Percentiles rank a stretch among this genome's conserved stretches.
These are phyloP conservation scores for Callimorpha dominula DNA, from an alignment of 2,888 invertebrate species.

Conservation along the genomic window DNA sequence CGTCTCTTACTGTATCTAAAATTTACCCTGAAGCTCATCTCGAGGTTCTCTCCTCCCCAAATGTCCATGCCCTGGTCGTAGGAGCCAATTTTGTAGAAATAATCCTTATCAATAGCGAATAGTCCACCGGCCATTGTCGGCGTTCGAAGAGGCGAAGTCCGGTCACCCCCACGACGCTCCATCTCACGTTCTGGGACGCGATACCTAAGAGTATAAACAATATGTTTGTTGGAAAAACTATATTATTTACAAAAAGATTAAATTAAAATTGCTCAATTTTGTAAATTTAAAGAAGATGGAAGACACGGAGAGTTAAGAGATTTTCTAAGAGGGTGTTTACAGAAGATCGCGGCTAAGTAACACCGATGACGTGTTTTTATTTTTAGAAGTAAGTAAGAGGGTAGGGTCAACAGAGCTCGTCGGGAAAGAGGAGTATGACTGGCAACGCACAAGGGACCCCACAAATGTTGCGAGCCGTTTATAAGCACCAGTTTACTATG, in stretches of 20 bases:
- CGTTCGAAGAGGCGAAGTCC: slow-evolving; percentile 96
- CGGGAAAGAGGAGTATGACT: too few species aligned
- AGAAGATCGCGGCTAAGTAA: too few species aligned
- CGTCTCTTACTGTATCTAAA: slow-evolving; percentile 7
- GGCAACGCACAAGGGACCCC: too few species aligned
- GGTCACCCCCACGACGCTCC: slow-evolving; percentile 96
- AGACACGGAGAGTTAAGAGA: too few species aligned
- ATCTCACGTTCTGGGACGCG: slow-evolving; percentile 99
- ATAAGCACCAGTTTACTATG: too few species aligned
- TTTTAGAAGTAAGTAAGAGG: too few species aligned
- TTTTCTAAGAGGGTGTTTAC: too few species aligned
- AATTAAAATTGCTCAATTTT: not conserved
- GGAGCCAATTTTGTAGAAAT: slow-evolving; percentile 98
- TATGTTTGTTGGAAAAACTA: not conserved
- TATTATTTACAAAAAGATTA: too few species aligned
- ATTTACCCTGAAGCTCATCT: slow-evolving; percentile 96
- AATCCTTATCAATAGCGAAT: slow-evolving; percentile 97
- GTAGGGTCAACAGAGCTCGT: too few species aligned
- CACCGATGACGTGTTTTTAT: too few species aligned
- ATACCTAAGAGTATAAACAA: slow-evolving; percentile 87
- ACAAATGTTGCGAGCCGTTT: too few species aligned
- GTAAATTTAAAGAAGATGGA: not conserved
- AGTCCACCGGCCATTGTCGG: slow-evolving; percentile 99
- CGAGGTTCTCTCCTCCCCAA: slow-evolving; percentile 99
- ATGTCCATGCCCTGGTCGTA: slow-evolving; percentile 99